phyloP scores from a whole-genome alignment of 2,113 vertebrate genomes.

The Daboia siamensis region DNA sequence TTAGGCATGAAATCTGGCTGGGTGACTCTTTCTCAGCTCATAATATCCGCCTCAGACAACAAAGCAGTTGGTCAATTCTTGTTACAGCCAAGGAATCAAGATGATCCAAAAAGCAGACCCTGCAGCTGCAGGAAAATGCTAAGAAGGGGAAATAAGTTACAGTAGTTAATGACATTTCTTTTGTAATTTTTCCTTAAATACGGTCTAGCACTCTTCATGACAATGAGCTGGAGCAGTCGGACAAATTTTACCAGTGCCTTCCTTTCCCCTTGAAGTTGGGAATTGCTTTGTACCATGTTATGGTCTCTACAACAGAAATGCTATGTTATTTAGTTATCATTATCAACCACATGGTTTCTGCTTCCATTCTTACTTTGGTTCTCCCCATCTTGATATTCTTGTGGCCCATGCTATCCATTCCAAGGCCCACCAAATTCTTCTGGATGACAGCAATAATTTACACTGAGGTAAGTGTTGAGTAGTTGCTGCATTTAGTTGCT shows the following conservation, averaged over 20 bases:
- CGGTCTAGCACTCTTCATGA: conserved; percentile 63
- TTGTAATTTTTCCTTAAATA: background rate
- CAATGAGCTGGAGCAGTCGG: conserved; percentile 64
- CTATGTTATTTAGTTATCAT: conserved; percentile 72
- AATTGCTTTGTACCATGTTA: conserved; percentile 66
- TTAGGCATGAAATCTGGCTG: background rate
- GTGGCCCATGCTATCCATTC: conserved; percentile 74
- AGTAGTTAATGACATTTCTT: background rate
- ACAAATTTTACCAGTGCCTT: conserved; percentile 62
- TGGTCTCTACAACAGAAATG: conserved; percentile 70
- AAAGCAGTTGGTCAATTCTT: background rate
- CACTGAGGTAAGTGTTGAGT: conserved; percentile 67
- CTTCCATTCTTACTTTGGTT: conserved; percentile 65
- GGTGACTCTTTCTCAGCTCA: background rate
- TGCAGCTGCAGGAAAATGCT: background rate
- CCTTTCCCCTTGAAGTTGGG: conserved; percentile 61
- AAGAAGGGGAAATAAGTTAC: background rate
- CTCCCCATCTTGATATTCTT: conserved; percentile 73
- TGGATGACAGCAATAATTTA: conserved; percentile 77
- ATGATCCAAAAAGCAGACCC: background rate
- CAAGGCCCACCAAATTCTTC: conserved; percentile 73
- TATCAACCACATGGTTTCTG: conserved; percentile 72
- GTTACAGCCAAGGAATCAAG: background rate
- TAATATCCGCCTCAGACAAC: background rate
- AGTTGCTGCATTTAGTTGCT: background rate